These are phyloP conservation scores for Sakesphorus luctuosus DNA, from an alignment of 2,113 vertebrate genomes.

Conservation along the genomic window DNA sequence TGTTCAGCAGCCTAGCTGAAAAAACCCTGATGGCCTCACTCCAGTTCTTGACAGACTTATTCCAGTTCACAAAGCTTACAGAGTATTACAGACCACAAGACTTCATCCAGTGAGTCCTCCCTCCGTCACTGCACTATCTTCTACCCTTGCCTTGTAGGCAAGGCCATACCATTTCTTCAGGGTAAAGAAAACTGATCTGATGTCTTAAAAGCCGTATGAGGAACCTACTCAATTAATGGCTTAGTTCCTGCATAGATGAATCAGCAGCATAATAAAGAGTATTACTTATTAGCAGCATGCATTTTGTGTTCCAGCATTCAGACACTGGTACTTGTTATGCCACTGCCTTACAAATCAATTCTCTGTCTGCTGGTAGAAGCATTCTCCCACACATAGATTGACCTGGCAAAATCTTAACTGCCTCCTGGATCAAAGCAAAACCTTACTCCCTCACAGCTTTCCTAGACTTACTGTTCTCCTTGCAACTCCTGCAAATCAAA, in stretches of 20 bases:
- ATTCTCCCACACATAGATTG: background rate
- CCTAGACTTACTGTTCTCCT: background rate
- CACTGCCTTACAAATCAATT: background rate
- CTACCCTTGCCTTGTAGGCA: background rate
- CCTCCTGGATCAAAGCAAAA: background rate
- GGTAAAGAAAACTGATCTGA: background rate
- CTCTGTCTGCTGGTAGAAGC: background rate
- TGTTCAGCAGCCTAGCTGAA: constrained; percentile 50
- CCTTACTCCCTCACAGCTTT: background rate
- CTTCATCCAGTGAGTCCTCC: background rate
- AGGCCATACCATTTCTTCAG: background rate
- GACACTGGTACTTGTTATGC: background rate
- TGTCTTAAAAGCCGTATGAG: background rate
- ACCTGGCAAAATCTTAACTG: background rate
- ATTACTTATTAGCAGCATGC: background rate
- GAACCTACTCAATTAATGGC: background rate
- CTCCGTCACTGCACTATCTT: background rate
- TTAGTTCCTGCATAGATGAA: background rate
- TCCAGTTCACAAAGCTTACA: constrained; percentile 46
- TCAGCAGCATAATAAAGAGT: background rate
- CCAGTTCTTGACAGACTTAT: constrained; percentile 49
- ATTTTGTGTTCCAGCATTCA: background rate
- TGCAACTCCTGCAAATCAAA: background rate
- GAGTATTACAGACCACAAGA: background rate
- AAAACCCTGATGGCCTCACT: constrained; percentile 44